A percentile compares a stretch with the other conserved stretches of the same genome.
Evolutionary conservation across 2,888 invertebrate species (phyloP).

Genomic region (Pollenia angustigena): DNA sequence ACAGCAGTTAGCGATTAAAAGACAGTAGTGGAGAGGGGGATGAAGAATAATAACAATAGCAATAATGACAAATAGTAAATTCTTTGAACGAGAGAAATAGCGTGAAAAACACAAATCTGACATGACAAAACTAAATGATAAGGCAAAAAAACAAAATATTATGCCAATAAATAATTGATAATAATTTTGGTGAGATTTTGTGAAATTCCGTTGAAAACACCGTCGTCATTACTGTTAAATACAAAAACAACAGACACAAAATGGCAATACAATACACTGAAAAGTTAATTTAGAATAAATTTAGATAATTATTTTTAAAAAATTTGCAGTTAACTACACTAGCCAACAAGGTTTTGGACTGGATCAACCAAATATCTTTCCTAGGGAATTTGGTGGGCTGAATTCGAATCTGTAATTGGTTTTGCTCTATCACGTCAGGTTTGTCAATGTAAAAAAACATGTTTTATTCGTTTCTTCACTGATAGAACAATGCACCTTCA

Average conservation of each 20-base stretch:
- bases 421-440: no score
- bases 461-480: no score
- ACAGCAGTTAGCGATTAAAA: no score
- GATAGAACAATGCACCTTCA: no score
- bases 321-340: no score
- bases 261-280: neutral
- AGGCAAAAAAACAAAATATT: neutral
- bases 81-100: conserved; percentile 28
- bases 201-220: conserved; percentile 25
- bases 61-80: conserved; percentile 54
- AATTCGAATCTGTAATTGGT: no score
- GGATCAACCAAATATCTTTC: no score
- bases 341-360: no score
- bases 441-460: no score
- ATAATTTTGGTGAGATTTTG: conserved; percentile 35
- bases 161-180: conserved; percentile 16
- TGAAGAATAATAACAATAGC: conserved; percentile 1
- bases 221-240: neutral
- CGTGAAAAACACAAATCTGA: conserved; percentile 4
- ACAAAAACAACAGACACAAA: conserved; percentile 1
- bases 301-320: neutral
- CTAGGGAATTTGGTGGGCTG: no score
- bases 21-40: neutral
- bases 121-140: neutral
- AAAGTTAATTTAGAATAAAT: neutral